Conservation (phyloP, 1,140 invertebrate species). For the Oppia nitens region DNA sequence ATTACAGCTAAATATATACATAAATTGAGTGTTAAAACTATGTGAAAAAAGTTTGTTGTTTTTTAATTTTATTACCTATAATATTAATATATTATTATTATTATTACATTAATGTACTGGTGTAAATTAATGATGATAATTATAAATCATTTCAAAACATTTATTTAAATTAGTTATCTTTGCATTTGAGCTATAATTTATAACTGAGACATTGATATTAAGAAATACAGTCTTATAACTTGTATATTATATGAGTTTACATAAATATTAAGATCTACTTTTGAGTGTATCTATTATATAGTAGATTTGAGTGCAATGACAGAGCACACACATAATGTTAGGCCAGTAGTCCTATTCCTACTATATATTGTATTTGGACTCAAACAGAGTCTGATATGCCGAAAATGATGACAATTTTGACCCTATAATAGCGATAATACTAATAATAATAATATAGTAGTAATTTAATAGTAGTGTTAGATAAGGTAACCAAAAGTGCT, state of each 20-base stretch:
- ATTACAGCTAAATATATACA: neutral
- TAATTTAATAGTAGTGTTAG: no score
- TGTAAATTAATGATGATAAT: neutral
- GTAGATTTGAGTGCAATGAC: no score
- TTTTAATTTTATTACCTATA: neutral
- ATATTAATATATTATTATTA: no score
- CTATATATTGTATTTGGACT: neutral
- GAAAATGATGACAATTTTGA: neutral
- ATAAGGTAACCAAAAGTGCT: neutral
- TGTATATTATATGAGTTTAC: neutral
- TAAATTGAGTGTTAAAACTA: neutral
- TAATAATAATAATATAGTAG: no score
- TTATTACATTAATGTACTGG: no score
- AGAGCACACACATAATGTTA: no score
- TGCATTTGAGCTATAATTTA: neutral
- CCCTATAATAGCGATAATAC: no score
- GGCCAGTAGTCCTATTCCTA: no score
- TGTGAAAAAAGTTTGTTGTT: neutral
- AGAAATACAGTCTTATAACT: no score
- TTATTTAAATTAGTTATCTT: no score
- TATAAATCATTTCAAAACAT: neutral
- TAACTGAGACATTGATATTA: neutral
- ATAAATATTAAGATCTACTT: no score
- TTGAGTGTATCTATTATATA: no score
- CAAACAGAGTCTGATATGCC: neutral